Conservation (phyloP, 2,797 vertebrate species). For the Thaleichthys pacificus region DNA sequence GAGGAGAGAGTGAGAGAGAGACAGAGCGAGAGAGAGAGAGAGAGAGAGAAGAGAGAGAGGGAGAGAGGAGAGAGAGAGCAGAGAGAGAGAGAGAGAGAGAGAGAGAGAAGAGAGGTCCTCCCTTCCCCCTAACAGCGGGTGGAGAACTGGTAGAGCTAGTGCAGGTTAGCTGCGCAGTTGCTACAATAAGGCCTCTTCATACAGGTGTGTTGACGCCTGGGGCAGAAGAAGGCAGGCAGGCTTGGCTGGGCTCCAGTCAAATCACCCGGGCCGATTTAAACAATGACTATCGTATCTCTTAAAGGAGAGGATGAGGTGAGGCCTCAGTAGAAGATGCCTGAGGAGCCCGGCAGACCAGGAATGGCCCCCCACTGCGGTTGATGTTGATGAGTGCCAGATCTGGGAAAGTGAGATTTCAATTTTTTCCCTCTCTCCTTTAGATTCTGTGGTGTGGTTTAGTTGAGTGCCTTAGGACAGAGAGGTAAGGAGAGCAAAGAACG, state of each 20-base stretch:
- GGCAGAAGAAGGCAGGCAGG: constrained; percentile 68
- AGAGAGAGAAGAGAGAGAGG: too few species aligned
- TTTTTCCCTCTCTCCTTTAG: constrained; percentile 60
- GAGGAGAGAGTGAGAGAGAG: too few species aligned
- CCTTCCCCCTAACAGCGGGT: constrained; percentile 37
- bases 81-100: too few species aligned
- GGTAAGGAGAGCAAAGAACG: constrained; percentile 46
- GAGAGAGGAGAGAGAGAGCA: too few species aligned
- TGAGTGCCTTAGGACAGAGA: constrained; percentile 92
- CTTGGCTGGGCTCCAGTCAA: constrained; percentile 95
- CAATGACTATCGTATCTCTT: constrained; percentile 96
- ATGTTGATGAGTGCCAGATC: constrained; percentile 91
- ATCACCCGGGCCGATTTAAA: constrained; percentile 98
- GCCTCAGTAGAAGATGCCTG: constrained; percentile 94
- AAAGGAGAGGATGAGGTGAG: constrained; percentile 79
- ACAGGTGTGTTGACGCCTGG: constrained; percentile 99
- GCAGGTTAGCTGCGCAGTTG: constrained; percentile 85
- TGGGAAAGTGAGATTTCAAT: constrained; percentile 68
- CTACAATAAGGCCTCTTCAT: constrained; percentile 91
- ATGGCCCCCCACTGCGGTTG: constrained; percentile 92
- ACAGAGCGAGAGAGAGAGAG: too few species aligned
- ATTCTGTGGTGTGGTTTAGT: constrained; percentile 83
- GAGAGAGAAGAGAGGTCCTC: constrained; percentile 23
- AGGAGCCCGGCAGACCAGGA: constrained; percentile 93
- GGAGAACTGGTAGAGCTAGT: constrained; percentile 75